Percentiles rank a stretch among this genome's conserved stretches.
phyloP scores from a whole-genome alignment of 2,888 invertebrate genomes.

The Brachyptera risi region DNA sequence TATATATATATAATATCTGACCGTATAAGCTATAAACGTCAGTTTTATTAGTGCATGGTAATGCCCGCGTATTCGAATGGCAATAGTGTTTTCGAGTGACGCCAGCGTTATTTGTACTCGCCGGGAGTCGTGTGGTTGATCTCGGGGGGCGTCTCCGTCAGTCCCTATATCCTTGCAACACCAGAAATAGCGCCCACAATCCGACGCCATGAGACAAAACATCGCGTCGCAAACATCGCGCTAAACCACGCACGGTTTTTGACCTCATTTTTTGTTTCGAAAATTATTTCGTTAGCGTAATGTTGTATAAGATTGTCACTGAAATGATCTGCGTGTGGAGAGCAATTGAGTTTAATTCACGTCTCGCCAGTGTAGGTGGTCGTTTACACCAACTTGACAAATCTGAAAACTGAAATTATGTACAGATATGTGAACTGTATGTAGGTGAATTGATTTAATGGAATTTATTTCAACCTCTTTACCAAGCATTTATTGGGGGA shows the following conservation, averaged over 20 bases:
- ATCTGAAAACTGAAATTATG: too few relatives aligned
- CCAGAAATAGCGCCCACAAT: background rate
- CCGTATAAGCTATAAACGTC: background rate
- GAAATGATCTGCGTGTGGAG: too few relatives aligned
- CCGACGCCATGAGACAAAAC: background rate
- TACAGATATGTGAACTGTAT: too few relatives aligned
- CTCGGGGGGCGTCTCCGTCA: background rate
- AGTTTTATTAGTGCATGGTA: background rate
- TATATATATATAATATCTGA: too few relatives aligned
- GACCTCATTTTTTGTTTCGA: background rate
- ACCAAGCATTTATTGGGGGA: too few relatives aligned
- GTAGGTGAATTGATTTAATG: too few relatives aligned
- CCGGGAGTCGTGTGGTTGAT: background rate
- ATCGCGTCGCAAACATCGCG: background rate
- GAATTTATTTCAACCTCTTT: too few relatives aligned
- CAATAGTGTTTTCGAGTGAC: background rate
- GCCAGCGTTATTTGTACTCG: slow-evolving; percentile 4
- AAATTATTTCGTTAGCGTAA: too few relatives aligned
- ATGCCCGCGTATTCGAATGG: background rate
- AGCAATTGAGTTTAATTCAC: too few relatives aligned
- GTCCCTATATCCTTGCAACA: background rate
- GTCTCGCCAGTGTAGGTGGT: too few relatives aligned
- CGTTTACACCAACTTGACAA: too few relatives aligned
- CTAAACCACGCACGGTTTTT: background rate
- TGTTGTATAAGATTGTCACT: too few relatives aligned